Evolutionary conservation across 1,140 invertebrate genomes (phyloP).

Genomic region (Aphelenchoides avenae): DNA sequence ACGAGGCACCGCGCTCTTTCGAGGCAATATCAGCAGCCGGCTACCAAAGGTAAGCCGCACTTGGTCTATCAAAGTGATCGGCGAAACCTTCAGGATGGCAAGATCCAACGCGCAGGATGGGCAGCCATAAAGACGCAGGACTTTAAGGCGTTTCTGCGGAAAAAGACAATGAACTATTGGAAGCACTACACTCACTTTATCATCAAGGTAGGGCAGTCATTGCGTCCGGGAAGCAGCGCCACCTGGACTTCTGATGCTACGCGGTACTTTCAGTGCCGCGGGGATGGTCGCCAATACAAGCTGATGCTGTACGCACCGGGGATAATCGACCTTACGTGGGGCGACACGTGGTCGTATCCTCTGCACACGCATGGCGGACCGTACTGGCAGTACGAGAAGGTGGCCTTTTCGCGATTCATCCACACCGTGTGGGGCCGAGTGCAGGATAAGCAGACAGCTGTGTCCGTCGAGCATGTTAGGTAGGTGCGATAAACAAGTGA

Average conservation of each 20-base stretch:
- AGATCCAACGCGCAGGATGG: constrained; percentile 40
- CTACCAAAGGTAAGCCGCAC: constrained; percentile 25
- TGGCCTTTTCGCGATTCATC: constrained; percentile 57
- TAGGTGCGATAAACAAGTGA: neutral
- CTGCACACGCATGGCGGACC: constrained; percentile 58
- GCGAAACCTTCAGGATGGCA: constrained; percentile 32
- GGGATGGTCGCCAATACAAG: constrained; percentile 56
- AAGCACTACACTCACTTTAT: constrained; percentile 32
- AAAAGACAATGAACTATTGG: constrained; percentile 29
- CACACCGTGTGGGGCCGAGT: constrained; percentile 50
- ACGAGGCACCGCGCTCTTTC: constrained; percentile 28
- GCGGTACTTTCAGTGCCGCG: constrained; percentile 52
- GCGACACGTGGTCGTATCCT: constrained; percentile 47
- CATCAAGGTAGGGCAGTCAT: constrained; percentile 22
- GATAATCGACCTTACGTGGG: constrained; percentile 55
- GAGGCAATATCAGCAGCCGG: constrained; percentile 20
- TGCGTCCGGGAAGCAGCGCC: neutral
- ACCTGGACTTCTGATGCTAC: no score
- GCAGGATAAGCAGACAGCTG: constrained; percentile 41
- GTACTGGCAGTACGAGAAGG: constrained; percentile 57
- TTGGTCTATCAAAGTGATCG: no score
- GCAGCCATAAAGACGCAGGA: constrained; percentile 33
- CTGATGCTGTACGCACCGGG: constrained; percentile 51
- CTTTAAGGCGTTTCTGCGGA: constrained; percentile 24
- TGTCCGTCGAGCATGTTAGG: constrained; percentile 37